Conservation (phyloP, 2,113 vertebrate genomes). For the Eupsittula cactorum region DNA sequence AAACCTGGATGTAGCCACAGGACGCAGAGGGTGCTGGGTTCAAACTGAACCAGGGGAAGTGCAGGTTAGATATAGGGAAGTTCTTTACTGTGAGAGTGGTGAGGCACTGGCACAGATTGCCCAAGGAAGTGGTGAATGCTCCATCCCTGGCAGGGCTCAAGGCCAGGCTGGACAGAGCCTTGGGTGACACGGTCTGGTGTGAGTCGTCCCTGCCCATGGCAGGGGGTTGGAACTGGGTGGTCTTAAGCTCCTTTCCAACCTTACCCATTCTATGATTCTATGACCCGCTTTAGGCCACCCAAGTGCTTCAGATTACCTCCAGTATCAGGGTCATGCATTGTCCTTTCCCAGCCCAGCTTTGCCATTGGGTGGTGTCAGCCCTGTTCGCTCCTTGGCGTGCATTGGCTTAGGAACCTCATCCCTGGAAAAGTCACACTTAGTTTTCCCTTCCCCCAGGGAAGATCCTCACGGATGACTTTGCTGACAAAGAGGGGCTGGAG, state of each 20-base stretch:
- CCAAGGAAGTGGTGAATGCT: background rate
- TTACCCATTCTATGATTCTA: background rate
- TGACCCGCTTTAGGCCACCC: background rate
- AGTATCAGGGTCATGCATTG: accelerated
- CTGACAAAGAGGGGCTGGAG: constrained; percentile 95
- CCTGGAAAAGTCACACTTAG: accelerated
- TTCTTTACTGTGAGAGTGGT: background rate
- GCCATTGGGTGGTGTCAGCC: accelerated
- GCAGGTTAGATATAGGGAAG: background rate
- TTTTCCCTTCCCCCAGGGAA: constrained; percentile 78
- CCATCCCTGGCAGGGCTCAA: background rate
- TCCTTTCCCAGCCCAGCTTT: background rate
- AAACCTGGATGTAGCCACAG: background rate
- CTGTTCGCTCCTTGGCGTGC: accelerated
- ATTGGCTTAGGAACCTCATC: background rate
- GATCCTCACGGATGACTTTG: constrained; percentile 96
- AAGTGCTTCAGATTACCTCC: accelerated
- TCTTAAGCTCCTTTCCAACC: background rate
- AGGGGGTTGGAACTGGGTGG: background rate
- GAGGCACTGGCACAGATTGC: background rate
- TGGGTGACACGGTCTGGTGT: background rate
- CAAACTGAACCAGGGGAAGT: background rate
- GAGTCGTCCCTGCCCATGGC: background rate
- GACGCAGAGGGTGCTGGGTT: background rate
- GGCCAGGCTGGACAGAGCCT: background rate